Conservation (phyloP, 2,113 vertebrate genomes). For the Ceratotherium simum region DNA sequence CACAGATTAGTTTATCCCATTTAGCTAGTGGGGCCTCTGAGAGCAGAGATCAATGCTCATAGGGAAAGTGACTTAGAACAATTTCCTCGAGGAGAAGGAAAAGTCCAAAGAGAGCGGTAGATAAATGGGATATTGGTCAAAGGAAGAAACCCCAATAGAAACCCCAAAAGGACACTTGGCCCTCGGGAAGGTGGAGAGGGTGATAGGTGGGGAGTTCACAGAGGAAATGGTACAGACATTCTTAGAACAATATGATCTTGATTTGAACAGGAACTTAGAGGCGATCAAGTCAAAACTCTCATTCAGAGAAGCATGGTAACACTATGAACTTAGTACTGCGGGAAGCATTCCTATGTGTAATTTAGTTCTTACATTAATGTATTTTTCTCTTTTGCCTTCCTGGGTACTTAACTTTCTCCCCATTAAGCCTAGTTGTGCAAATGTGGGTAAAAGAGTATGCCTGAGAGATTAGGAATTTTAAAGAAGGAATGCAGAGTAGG, state of each 20-base stretch:
- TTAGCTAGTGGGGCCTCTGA: not conserved
- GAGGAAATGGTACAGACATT: not conserved
- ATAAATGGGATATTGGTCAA: not conserved
- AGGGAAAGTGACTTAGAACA: not conserved
- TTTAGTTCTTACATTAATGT: not conserved
- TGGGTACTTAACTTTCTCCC: not conserved
- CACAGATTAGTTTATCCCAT: not conserved
- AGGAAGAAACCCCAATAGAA: not conserved
- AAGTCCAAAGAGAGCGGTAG: not conserved
- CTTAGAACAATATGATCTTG: not conserved
- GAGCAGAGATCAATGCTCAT: not conserved
- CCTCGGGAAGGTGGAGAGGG: not conserved
- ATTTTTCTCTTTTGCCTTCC: constrained; percentile 37
- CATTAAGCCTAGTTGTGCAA: not conserved
- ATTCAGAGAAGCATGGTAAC: not conserved
- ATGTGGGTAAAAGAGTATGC: not conserved
- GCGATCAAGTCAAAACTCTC: not conserved
- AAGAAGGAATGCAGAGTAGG: not conserved
- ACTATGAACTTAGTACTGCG: not conserved
- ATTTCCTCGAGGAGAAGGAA: not conserved
- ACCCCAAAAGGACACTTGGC: not conserved
- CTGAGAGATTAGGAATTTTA: constrained; percentile 17
- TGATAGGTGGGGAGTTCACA: not conserved
- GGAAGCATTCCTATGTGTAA: not conserved
- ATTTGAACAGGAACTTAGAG: not conserved